Evolutionary conservation across 2,888 invertebrate species (phyloP).

Genomic region (Philaethria dido): DNA sequence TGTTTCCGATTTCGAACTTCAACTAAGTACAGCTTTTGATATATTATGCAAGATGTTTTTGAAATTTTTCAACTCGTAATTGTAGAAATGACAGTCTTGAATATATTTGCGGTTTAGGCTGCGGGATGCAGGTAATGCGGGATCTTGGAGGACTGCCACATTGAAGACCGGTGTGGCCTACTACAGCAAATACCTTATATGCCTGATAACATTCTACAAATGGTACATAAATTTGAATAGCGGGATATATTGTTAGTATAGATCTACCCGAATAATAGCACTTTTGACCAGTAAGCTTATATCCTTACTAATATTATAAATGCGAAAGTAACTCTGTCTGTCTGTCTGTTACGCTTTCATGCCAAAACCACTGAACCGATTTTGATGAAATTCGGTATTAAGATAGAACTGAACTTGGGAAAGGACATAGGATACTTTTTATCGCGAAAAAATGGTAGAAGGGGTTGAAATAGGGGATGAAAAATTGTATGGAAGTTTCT

Average conservation of each 20-base stretch:
- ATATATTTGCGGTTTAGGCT: conserved; percentile 15
- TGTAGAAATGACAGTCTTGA: conserved; percentile 14
- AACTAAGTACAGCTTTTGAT: conserved; percentile 4
- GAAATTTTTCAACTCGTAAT: neutral
- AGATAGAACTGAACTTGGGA: too few species aligned
- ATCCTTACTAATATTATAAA: too few species aligned
- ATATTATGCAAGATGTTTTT: neutral
- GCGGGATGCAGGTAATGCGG: conserved; percentile 21
- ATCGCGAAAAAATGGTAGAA: too few species aligned
- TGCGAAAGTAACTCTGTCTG: too few species aligned
- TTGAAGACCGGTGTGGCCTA: conserved; percentile 1
- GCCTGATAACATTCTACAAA: neutral
- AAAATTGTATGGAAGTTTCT: too few species aligned
- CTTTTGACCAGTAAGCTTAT: too few species aligned
- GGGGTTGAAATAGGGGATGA: too few species aligned
- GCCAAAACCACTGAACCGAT: too few species aligned
- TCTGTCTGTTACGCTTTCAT: too few species aligned
- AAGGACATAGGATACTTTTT: too few species aligned
- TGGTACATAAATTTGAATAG: neutral
- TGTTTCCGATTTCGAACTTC: conserved; percentile 3
- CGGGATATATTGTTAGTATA: neutral
- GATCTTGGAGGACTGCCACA: conserved; percentile 21
- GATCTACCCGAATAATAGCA: too few species aligned
- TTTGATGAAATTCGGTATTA: too few species aligned
- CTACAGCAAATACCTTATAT: neutral